Base-by-base conservation (phyloP, 2,888 invertebrate species). In the Caenorhabditis virilis region DNA sequence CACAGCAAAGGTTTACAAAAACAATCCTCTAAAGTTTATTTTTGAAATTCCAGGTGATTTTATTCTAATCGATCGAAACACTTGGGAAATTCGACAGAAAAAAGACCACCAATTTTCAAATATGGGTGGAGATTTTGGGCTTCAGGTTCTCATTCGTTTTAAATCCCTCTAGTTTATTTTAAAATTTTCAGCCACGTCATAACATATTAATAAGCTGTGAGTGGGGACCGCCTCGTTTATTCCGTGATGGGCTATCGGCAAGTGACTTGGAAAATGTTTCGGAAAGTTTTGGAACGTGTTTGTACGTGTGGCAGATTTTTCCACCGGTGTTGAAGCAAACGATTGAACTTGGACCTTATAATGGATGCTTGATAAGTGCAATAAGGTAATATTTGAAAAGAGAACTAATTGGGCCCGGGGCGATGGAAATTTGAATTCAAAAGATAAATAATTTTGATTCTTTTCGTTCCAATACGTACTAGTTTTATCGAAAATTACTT, bases 291-390 rank as follows among this genome's bases (percentile, higher is more conserved):
- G 95, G 95, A 0, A 88, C 89, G 47, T 88, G 88, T 15, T 82
- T 97, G 30, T 91, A 94, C 84, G 88, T 97, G 74, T 97, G 90
- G 87, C 90, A 92, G 72, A 95, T 94, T 92, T 90, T 89, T 33
- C 89, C 90, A 13, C 88, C 87, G 60, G 89, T 90, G 74, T 85
- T 92, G 39, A 86, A 89, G 53, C 92, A 97, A 86, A 89, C 89
- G n/a, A 89, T 95, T 70, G 89, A 94, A 86, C 87, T 97, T 67
- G 94, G 93, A 0, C 84, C 87, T 1, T 42, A 20, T 18, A 92
- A 93, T 52, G 95, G 95, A 3, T 83, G 88, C 35, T 90, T 93
- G 11, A 49, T 63, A 33, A 60, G 48, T 26, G 45, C 63, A 13
- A 62, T 72, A 13, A 50, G 60, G 42, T 60, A 11, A 20, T 38